Evolutionary conservation across 2,888 invertebrate species (phyloP), one percentile per base, ranked within the genome.

Genomic region (Synergus itoensis): DNA sequence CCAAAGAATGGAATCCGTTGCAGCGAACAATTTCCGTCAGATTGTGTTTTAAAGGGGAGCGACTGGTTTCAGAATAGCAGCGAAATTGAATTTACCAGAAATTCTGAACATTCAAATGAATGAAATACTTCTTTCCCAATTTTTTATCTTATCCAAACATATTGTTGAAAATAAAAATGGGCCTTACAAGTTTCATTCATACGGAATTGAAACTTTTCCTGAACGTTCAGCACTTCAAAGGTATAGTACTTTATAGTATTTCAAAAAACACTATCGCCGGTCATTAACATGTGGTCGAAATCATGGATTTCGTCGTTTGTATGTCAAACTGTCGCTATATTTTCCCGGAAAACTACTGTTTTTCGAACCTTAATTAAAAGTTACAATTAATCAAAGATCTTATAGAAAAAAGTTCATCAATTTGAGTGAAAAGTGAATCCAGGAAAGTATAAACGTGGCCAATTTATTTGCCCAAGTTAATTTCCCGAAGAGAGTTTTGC

Each of bases 271-370:
- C 12, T 45, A 11, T 7, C 43, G 7, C 2, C 43, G 43, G 21
- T 21, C 21, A 1, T 21, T 21, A 21, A 21, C 21, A 21, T 21
- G 21, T 21, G 21, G 36, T 73, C 36, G 16, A 69, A 21, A 53
- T 67, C 67, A 67, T 43, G 45, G 45, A 67, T 45, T 67, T 45
- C 45, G 45, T 67, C 67, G 67, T 67, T 67, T 67, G 21, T 67
- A 45, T 36, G 73, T 40, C 73, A 73, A 53, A 73, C 53, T 53
- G 73, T 12, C 36, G n/a, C 53, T 40, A n/a, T 53, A 11, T 48
- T 53, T 53, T 36, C 3, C 36, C n/a, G n/a, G 36, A n/a, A 53
- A 73, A 18, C 53, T 53, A 48, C n/a, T 53, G 53, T 48, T 48
- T 18, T 48, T 16, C 45, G 28, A 67, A 21, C 9, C 16, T 45